These are phyloP conservation scores for Cheilinus undulatus DNA, from an alignment of 2,113 vertebrate species.

Conservation along the genomic window DNA sequence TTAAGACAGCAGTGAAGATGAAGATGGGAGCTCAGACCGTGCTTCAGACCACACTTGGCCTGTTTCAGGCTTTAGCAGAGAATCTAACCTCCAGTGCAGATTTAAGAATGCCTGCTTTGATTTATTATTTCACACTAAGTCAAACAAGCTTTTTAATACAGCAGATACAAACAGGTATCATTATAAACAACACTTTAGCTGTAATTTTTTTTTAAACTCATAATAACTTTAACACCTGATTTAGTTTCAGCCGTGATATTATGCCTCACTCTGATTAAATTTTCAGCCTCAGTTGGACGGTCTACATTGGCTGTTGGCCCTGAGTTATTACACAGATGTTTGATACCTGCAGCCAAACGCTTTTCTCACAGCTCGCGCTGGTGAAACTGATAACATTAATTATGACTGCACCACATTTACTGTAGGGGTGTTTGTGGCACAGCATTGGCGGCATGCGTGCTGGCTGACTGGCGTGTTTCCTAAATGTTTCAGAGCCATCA, in stretches of 20 bases:
- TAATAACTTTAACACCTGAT: background rate
- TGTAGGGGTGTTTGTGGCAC: background rate
- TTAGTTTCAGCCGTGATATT: background rate
- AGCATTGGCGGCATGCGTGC: background rate
- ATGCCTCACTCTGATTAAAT: background rate
- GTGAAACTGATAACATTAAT: conserved; percentile 14
- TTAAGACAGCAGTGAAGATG: too few relatives aligned
- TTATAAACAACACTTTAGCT: too few relatives aligned
- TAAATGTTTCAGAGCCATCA: conserved; percentile 13
- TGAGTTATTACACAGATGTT: conserved; percentile 14
- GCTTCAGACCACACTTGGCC: too few relatives aligned
- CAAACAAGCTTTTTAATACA: too few relatives aligned
- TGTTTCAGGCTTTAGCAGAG: too few relatives aligned
- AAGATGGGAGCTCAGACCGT: too few relatives aligned
- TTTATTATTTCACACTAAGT: too few relatives aligned
- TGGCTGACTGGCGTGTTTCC: conserved; percentile 8
- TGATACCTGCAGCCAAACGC: background rate
- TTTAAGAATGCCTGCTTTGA: too few relatives aligned
- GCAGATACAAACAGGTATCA: too few relatives aligned
- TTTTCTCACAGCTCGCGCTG: conserved; percentile 8
- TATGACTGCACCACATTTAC: conserved; percentile 1
- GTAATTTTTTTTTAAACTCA: background rate
- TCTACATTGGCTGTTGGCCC: background rate
- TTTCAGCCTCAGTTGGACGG: background rate
- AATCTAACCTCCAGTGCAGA: too few relatives aligned